Evolutionary conservation across 2,113 vertebrate genomes (phyloP).

Genomic region (Tenrec ecaudatus): DNA sequence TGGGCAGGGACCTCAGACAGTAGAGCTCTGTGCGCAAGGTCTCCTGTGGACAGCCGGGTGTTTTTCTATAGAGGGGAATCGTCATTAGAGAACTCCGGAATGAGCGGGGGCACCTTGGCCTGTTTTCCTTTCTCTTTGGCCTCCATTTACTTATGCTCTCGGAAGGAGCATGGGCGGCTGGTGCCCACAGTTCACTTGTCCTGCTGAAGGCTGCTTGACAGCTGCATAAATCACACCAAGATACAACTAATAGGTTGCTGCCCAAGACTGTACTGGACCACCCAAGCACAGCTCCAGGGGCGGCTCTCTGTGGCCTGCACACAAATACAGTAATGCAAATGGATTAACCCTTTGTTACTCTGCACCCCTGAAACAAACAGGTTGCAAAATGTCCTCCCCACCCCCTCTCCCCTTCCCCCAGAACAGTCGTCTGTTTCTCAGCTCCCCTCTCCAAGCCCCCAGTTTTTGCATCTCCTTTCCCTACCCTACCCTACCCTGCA

Average conservation of each 20-base stretch:
- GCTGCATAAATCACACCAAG: conserved; percentile 90
- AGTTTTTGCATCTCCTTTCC: background rate
- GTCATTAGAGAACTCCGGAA: conserved; percentile 87
- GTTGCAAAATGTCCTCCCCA: conserved; percentile 60
- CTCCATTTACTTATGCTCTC: conserved; percentile 84
- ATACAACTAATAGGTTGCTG: conserved; percentile 88
- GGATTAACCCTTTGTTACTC: conserved; percentile 85
- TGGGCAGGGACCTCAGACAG: conserved; percentile 84
- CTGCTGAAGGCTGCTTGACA: conserved; percentile 90
- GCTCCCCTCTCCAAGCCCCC: background rate
- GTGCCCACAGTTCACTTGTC: conserved; percentile 89
- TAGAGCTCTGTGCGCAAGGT: conserved; percentile 85
- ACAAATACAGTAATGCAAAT: conserved; percentile 89
- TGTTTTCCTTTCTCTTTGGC: conserved; percentile 89
- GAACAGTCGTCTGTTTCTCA: background rate
- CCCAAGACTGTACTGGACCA: conserved; percentile 88
- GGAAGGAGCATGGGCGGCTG: conserved; percentile 83
- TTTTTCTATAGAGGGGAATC: conserved; percentile 85
- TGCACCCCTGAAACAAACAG: conserved; percentile 43
- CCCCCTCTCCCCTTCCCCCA: background rate
- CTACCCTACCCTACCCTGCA: too few species aligned
- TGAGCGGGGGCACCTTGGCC: conserved; percentile 88
- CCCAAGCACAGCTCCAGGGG: conserved; percentile 84
- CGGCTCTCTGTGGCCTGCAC: conserved; percentile 76
- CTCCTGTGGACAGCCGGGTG: conserved; percentile 85